phyloP scores from a whole-genome alignment of 2,888 invertebrate species.

The Epinotia ramella region DNA sequence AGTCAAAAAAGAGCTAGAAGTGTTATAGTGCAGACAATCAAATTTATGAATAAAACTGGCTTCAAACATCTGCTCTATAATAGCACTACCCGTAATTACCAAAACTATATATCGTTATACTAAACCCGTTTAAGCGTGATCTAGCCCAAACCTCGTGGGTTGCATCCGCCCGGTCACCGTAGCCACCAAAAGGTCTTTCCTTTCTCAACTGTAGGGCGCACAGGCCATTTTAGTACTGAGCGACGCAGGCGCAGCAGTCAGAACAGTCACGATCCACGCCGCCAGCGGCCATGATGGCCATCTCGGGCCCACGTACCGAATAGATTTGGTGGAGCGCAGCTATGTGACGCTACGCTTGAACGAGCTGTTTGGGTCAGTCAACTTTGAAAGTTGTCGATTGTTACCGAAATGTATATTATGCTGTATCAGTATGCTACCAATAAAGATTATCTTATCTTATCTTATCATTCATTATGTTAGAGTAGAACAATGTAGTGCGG shows the following conservation, averaged over 20 bases:
- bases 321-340: conserved; percentile 37
- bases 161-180: conserved; percentile 29
- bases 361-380: conserved; percentile 28
- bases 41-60: too few relatives aligned
- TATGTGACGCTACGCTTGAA: conserved; percentile 25
- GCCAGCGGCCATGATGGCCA: conserved; percentile 40
- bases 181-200: neutral
- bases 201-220: neutral
- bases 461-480: too few relatives aligned
- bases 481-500: neutral
- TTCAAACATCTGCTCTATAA: neutral
- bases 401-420: neutral
- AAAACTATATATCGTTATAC: conserved; percentile 18
- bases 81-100: neutral
- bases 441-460: too few relatives aligned
- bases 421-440: too few relatives aligned
- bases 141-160: conserved; percentile 40
- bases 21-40: too few relatives aligned
- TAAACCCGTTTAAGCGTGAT: conserved; percentile 32
- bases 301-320: conserved; percentile 39
- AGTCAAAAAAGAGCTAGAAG: neutral
- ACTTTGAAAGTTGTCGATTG: conserved; percentile 24
- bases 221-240: neutral
- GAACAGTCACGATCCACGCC: conserved; percentile 44
- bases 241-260: conserved; percentile 35